These are phyloP conservation scores for Drosophila tani DNA, from an alignment of 1,140 invertebrate genomes.

Conservation along the genomic window DNA sequence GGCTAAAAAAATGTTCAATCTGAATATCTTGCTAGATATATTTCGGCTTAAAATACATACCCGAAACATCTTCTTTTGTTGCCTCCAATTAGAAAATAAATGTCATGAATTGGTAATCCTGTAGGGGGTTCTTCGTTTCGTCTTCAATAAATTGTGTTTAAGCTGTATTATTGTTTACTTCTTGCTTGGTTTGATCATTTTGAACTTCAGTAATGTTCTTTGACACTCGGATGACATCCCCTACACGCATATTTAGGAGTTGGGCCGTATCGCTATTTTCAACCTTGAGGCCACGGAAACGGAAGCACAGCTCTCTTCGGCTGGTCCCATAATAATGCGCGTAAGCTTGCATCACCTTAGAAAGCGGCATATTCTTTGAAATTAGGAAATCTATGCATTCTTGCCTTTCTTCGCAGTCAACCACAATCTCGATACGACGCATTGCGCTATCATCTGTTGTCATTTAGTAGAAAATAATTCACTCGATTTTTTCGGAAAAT, in stretches of 20 bases:
- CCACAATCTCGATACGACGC: background rate
- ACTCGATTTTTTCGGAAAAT: background rate
- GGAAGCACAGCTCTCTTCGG: background rate
- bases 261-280: background rate
- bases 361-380: background rate
- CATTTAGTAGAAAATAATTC: too few species aligned
- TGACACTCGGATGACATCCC: background rate
- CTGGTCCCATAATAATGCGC: background rate
- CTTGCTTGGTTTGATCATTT: background rate
- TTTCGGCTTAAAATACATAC: background rate
- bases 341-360: background rate
- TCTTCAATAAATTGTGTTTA: too few species aligned
- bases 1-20: too few species aligned
- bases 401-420: background rate
- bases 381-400: conserved; percentile 7
- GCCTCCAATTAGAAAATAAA: background rate
- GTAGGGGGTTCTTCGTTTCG: background rate
- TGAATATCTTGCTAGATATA: too few species aligned
- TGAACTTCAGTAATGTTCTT: background rate
- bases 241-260: background rate
- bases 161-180: background rate
- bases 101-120: background rate
- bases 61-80: too few species aligned
- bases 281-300: background rate
- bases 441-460: background rate